Base-by-base conservation (phyloP, 1,140 invertebrate species). In the Lordiphosa stackelbergi region DNA sequence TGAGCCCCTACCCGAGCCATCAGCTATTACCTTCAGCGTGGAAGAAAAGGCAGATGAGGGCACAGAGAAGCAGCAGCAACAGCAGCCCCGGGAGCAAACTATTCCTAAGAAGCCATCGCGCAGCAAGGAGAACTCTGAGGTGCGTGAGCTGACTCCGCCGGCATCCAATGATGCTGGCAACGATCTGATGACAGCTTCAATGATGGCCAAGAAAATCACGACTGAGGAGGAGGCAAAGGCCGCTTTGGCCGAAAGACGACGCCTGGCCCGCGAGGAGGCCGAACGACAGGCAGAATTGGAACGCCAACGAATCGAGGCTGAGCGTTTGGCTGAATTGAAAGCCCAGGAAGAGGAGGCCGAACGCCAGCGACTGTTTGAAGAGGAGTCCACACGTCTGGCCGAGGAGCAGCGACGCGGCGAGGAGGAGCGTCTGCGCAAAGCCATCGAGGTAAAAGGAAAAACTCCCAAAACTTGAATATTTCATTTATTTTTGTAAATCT, bases 181-280 rank as follows among this genome's bases (percentile, higher is more conserved):
- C 11, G 83, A 86, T 64, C 28, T 83, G 43, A 88, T 88, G 85
- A 85, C 84, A 5, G 79, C 86, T 51, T 95, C 94, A 5, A 93
- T 94, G 92, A 92, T 92, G 63, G 91, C 91, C 1, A 78, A 63
- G 40, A 85, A 87, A 43, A 96, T 96, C 63, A 94, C 93, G 5
- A 96, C 95, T 1, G 95, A 96, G 88, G 95, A 95, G 88, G 93
- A 96, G 89, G 95, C 95, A 11, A 96, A 96, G 89, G 95, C 95
- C 22, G 95, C 95, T 31, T 88, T 97, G 37, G 95, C 95, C 4
- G 95, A 96, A 89, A 91, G 95, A 69, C 89, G 95, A 72, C 89
- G 94, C 63, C 89, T 95, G 40, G 95, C 95, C 24, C 88, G 95
- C 35, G 95, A 96, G 89, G 94, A 96, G 88, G 93, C 94, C 40